phyloP scores from a whole-genome alignment of 2,888 invertebrate genomes.

The Seira sanloemensis region DNA sequence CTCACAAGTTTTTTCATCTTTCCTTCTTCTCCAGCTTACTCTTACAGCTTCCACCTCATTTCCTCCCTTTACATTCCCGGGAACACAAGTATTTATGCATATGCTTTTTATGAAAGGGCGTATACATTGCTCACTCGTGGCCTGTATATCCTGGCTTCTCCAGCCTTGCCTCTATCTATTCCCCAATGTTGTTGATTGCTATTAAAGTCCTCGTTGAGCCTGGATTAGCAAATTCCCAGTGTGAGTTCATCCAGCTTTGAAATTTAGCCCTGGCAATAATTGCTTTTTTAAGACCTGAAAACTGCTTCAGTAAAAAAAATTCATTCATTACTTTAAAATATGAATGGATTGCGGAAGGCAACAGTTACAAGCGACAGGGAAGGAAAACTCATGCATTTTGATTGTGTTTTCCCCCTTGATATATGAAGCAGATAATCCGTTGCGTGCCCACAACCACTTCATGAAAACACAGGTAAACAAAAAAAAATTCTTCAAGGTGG shows the following conservation, averaged over 20 bases:
- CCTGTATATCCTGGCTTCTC: too few relatives aligned
- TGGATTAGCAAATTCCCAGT: not conserved
- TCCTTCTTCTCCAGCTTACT: not conserved
- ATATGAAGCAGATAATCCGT: not conserved
- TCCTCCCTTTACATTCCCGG: not conserved
- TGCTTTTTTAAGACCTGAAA: not conserved
- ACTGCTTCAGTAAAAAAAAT: not conserved
- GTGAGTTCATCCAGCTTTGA: not conserved
- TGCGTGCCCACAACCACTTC: not conserved
- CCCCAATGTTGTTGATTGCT: not conserved
- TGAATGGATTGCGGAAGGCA: not conserved
- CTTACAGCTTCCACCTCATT: slow-evolving; percentile 11
- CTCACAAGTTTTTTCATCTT: not conserved
- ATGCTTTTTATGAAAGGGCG: too few relatives aligned
- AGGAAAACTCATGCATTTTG: not conserved
- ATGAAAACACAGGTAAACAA: not conserved
- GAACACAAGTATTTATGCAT: too few relatives aligned
- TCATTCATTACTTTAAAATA: not conserved
- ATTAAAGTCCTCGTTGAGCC: not conserved
- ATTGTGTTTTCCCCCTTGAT: not conserved
- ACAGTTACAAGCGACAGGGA: not conserved
- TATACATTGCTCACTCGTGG: too few relatives aligned
- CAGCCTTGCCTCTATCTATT: too few relatives aligned
- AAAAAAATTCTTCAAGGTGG: not conserved
- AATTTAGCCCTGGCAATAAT: not conserved